A percentile compares a stretch with the other conserved stretches of the same genome.
Evolutionary conservation across 2,797 vertebrate genomes (phyloP).

Genomic region (Poeciliopsis presidionis): DNA sequence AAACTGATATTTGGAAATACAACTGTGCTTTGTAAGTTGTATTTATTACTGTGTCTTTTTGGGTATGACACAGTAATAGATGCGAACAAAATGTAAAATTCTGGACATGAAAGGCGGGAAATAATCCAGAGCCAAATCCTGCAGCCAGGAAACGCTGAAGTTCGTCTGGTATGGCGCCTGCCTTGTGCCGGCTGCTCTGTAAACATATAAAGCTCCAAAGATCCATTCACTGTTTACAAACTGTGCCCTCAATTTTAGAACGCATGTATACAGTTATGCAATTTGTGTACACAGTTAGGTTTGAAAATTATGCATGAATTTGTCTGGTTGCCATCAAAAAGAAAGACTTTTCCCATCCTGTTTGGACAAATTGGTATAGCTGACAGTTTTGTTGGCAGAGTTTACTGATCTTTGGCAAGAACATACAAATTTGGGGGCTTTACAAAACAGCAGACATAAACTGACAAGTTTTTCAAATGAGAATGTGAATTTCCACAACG

Average conservation of each 20-base stretch:
- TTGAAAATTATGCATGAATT: constrained; percentile 3
- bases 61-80: not conserved
- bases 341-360: not conserved
- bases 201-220: not conserved
- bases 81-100: not conserved
- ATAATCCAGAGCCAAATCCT: not conserved
- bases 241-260: not conserved
- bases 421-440: not conserved
- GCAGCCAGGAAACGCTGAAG: not conserved
- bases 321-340: not conserved
- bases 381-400: not conserved
- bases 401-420: not conserved
- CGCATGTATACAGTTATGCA: not conserved
- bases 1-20: not conserved
- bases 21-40: not conserved
- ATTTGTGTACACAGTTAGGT: not conserved
- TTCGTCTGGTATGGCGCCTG: not conserved
- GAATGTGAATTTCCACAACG: not conserved
- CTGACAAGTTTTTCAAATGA: not conserved
- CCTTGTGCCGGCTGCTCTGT: not conserved
- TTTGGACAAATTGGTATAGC: not conserved
- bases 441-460: not conserved
- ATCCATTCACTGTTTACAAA: not conserved
- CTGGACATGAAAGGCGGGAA: not conserved
- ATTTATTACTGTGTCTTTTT: not conserved